Evolutionary conservation across 2,888 invertebrate genomes (phyloP).

Genomic region (Heliconius ismenius): DNA sequence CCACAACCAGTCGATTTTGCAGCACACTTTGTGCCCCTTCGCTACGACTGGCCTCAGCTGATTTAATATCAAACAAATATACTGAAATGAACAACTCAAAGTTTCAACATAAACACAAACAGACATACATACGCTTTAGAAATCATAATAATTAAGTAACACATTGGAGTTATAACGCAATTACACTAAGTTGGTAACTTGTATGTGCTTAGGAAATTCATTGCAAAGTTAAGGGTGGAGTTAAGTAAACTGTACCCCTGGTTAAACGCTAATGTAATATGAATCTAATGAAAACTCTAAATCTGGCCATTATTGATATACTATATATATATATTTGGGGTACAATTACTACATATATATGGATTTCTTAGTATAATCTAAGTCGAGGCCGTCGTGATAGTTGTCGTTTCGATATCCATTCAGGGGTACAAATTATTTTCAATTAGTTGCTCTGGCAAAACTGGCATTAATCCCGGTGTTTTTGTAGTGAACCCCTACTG

Average conservation of each 20-base stretch:
- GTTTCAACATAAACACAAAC: constrained; percentile 12
- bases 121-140: constrained; percentile 19
- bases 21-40: too few species aligned
- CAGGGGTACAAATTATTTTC: too few species aligned
- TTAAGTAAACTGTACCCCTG: constrained; percentile 32
- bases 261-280: constrained; percentile 31
- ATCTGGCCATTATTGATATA: constrained; percentile 18
- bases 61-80: too few species aligned
- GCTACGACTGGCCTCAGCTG: too few species aligned
- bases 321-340: neutral
- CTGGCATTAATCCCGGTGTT: too few species aligned
- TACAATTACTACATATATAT: neutral
- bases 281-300: constrained; percentile 32
- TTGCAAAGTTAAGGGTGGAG: constrained; percentile 39
- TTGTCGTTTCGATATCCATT: too few species aligned
- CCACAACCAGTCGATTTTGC: too few species aligned
- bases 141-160: constrained; percentile 37
- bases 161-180: constrained; percentile 41
- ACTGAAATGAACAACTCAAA: neutral
- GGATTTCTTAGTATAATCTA: neutral
- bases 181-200: constrained; percentile 39
- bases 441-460: too few species aligned
- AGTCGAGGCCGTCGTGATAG: too few species aligned
- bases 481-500: too few species aligned
- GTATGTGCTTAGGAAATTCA: constrained; percentile 38